Evolutionary conservation across 1,140 invertebrate genomes (phyloP).

Genomic region (Pachypeltis micranthus): DNA sequence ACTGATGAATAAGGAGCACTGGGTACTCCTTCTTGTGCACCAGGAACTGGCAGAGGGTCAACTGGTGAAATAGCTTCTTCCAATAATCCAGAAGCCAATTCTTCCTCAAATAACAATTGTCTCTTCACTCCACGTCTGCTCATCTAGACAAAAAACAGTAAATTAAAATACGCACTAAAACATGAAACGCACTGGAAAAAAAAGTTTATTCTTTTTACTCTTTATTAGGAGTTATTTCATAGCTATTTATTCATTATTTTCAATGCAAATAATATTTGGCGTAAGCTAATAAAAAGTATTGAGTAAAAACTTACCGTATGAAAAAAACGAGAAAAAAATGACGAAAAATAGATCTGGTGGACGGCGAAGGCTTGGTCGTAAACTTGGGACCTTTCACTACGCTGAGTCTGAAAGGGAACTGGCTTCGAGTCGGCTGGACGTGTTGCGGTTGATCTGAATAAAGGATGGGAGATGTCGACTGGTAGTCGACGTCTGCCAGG

Average conservation of each 20-base stretch:
- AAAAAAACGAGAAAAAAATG: constrained; percentile 7
- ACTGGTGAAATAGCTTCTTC: constrained; percentile 3
- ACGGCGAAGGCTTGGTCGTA: constrained; percentile 4
- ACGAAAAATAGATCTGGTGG: constrained; percentile 7
- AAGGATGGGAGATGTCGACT: constrained; percentile 1
- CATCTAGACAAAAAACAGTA: constrained; percentile 3
- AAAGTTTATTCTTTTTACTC: constrained; percentile 8
- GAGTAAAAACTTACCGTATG: constrained; percentile 8
- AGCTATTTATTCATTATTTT: constrained; percentile 8
- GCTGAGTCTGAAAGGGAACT: constrained; percentile 2
- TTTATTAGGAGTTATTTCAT: constrained; percentile 5
- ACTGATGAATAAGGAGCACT: constrained; percentile 9
- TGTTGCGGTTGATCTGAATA: constrained; percentile 1
- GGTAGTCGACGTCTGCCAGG: constrained; percentile 2
- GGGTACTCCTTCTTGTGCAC: not conserved
- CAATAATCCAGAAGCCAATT: constrained; percentile 9
- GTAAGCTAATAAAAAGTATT: constrained; percentile 6
- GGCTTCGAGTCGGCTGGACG: constrained; percentile 6
- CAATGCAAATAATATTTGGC: constrained; percentile 6
- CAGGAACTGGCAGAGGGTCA: constrained; percentile 9
- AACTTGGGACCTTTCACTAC: constrained; percentile 5
- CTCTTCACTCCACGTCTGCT: constrained; percentile 3
- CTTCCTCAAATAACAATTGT: constrained; percentile 1
- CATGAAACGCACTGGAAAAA: not conserved
- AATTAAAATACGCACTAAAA: constrained; percentile 8